Evolutionary conservation across 2,888 invertebrate species (phyloP), one percentile per base, ranked within the genome.

Genomic region (Julus scanicus): DNA sequence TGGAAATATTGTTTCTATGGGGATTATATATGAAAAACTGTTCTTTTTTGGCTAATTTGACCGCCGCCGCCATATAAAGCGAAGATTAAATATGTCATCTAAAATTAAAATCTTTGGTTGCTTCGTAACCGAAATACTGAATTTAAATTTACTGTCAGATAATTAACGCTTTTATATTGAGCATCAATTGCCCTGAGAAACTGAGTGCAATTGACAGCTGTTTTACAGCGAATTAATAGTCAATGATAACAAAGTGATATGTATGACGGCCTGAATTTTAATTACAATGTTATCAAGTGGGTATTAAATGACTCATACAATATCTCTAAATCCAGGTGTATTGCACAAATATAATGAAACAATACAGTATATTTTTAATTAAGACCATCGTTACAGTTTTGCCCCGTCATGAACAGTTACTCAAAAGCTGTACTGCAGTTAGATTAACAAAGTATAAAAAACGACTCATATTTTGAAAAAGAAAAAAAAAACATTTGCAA

Each of bases 1-100:
- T 20, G 20, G 20, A 80, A 80, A 80, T 80, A 80, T 29, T 37
- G 80, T 80, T 80, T 80, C 80, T 80, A 80, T 80, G 80, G 80
- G 80, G 80, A 80, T 80, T 80, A 37, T 80, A 29, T 37, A 80
- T 37, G 80, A 11, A 9, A 63, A 80, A 80, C 8, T 13, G 37
- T 13, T 37, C 9, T 29, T 29, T 71, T 8, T 63, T 0, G 17
- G n/a, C 17, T 63, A 63, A 63, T 63, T 63, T n/a, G 63, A 63
- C 17, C 17, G 63, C 63, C 17, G 63, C 63, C 63, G 63, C 63
- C n/a, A 53, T 17, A 63, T 8, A 63, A 53, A 20, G n/a, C 63
- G 8, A 20, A 71, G 71, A 71, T 71, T 37, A 80, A 80, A 80
- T 37, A 29, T 37, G 20, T 9, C 37, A 80, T 6, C 13, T 37